A percentile compares a stretch with the other conserved stretches of the same genome.
Evolutionary conservation across 2,113 vertebrate species (phyloP).

Genomic region (Lamprologus sp.): DNA sequence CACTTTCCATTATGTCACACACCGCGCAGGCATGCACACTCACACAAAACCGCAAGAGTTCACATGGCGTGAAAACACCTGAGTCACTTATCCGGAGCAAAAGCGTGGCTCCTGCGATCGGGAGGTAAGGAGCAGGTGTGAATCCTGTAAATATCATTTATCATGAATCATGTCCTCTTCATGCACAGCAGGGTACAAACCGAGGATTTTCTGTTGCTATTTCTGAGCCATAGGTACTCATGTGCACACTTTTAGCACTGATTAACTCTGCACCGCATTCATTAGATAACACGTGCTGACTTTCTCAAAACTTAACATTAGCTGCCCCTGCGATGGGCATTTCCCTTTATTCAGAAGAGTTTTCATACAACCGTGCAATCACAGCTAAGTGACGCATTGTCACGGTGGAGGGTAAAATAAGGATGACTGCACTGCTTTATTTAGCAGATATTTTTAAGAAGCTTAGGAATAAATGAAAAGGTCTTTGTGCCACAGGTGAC

Average conservation of each 20-base stretch:
- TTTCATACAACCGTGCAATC: not conserved
- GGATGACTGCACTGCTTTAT: not conserved
- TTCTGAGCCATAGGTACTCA: not conserved
- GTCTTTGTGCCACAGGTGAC: not conserved
- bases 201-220: conserved; percentile 18
- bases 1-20: not conserved
- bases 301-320: not conserved
- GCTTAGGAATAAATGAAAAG: not conserved
- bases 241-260: not conserved
- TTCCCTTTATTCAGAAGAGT: not conserved
- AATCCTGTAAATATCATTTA: conserved; percentile 53
- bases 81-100: conserved; percentile 25
- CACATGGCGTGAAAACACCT: conserved; percentile 27
- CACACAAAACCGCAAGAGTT: not conserved
- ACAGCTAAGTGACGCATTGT: not conserved
- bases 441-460: not conserved
- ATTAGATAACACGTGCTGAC: not conserved
- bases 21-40: not conserved
- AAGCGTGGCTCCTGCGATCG: not conserved
- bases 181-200: not conserved
- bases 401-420: not conserved
- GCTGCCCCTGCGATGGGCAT: not conserved
- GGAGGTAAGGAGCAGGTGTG: not conserved
- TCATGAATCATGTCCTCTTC: conserved; percentile 38
- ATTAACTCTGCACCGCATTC: not conserved